Percentiles rank a stretch among this genome's conserved stretches.
phyloP scores from a whole-genome alignment of 2,113 vertebrate genomes.

The Kryptolebias marmoratus region DNA sequence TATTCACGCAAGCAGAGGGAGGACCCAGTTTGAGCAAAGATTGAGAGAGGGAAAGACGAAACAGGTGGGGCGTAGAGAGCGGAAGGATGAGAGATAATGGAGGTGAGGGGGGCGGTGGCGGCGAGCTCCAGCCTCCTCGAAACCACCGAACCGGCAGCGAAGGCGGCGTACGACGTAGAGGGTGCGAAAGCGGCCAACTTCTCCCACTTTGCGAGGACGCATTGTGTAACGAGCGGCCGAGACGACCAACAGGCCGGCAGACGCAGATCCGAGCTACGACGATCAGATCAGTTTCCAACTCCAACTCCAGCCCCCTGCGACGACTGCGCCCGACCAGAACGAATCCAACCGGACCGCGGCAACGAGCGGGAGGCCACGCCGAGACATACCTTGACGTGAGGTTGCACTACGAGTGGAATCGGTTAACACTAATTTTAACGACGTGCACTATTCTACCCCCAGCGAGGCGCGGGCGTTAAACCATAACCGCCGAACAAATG shows the following conservation, averaged over 20 bases:
- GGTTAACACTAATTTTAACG: slow-evolving; percentile 78
- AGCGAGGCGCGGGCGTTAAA: slow-evolving; percentile 59
- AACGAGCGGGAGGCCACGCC: slow-evolving; percentile 70
- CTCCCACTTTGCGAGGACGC: slow-evolving; percentile 53
- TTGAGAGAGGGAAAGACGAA: slow-evolving; percentile 44
- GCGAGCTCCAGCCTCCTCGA: slow-evolving; percentile 60
- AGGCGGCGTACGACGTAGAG: slow-evolving; percentile 48
- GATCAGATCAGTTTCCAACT: slow-evolving; percentile 36
- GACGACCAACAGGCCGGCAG: slow-evolving; percentile 57
- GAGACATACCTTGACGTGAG: slow-evolving; percentile 68
- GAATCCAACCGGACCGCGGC: slow-evolving; percentile 57
- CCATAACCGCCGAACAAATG: slow-evolving; percentile 58
- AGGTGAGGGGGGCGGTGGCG: slow-evolving; percentile 35
- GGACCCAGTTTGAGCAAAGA: slow-evolving; percentile 59
- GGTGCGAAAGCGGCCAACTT: slow-evolving; percentile 32
- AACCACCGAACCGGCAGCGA: slow-evolving; percentile 59
- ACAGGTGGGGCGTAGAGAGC: slow-evolving; percentile 59
- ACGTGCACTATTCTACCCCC: slow-evolving; percentile 78
- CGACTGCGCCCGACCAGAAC: slow-evolving; percentile 50
- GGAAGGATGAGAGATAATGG: slow-evolving; percentile 44
- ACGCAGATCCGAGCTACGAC: slow-evolving; percentile 41
- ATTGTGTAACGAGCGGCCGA: slow-evolving; percentile 56
- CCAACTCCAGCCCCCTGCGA: slow-evolving; percentile 59
- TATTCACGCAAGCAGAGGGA: slow-evolving; percentile 65
- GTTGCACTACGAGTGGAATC: slow-evolving; percentile 80